Conservation (phyloP, 2,888 invertebrate species). For the Operophtera brumata region DNA sequence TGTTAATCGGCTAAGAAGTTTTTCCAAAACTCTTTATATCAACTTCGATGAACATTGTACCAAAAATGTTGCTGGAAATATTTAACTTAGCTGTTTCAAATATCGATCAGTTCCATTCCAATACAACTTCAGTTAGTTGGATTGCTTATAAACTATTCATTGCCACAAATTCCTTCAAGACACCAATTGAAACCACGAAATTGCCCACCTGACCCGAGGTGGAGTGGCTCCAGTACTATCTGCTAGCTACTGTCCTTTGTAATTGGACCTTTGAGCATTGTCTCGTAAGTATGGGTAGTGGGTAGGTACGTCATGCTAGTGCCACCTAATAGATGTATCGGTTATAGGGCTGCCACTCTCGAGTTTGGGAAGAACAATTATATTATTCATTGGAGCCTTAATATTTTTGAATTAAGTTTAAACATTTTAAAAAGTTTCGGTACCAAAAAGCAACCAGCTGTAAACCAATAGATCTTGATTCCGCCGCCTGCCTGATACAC, state of each 20-base stretch:
- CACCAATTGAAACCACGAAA: constrained; percentile 9
- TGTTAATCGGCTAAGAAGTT: no score
- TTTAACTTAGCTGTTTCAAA: no score
- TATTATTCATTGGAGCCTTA: no score
- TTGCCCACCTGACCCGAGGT: constrained; percentile 5
- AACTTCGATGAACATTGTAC: no score
- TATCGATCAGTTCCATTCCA: neutral
- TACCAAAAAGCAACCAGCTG: no score
- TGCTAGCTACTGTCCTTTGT: constrained; percentile 10
- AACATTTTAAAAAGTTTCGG: no score
- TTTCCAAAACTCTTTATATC: no score
- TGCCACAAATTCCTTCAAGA: constrained; percentile 5
- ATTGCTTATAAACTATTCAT: constrained; percentile 13
- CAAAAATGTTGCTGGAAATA: neutral
- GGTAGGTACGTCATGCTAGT: neutral
- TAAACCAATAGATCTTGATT: no score
- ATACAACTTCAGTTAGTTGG: constrained; percentile 3
- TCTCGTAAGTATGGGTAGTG: constrained; percentile 8
- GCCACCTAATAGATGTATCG: constrained; percentile 9
- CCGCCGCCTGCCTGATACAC: no score
- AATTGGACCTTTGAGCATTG: constrained; percentile 12
- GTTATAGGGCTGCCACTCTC: constrained; percentile 3
- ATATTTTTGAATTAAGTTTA: no score
- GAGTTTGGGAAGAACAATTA: neutral
- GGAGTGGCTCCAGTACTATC: constrained; percentile 2